Conservation (phyloP, 1,140 invertebrate species). For the Cecropterus lyciades region DNA sequence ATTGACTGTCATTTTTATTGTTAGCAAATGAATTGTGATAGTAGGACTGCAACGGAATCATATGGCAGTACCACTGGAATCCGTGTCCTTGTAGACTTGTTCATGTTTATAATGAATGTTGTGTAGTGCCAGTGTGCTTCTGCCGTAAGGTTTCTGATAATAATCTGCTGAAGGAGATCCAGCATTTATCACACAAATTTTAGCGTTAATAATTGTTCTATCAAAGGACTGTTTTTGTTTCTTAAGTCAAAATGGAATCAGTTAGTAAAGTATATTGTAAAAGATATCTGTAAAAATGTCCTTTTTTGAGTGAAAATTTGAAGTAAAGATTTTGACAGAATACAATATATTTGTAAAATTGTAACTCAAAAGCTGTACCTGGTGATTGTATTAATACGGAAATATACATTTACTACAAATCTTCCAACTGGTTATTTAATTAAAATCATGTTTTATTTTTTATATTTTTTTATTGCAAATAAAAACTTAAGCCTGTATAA, state of each 20-base stretch:
- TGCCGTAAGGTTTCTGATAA: slow-evolving; percentile 42
- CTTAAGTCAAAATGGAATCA: slow-evolving; percentile 53
- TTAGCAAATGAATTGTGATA: slow-evolving; percentile 67
- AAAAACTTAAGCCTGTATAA: slow-evolving; percentile 64
- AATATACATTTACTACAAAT: slow-evolving; percentile 84
- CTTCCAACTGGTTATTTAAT: slow-evolving; percentile 70
- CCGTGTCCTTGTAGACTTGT: slow-evolving; percentile 47
- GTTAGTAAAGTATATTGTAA: slow-evolving; percentile 50
- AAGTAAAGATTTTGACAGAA: slow-evolving; percentile 66
- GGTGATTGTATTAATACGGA: slow-evolving; percentile 80
- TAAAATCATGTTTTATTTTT: slow-evolving; percentile 53
- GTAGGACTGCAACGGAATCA: slow-evolving; percentile 64
- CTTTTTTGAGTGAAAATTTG: slow-evolving; percentile 57
- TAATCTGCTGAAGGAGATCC: slow-evolving; percentile 39
- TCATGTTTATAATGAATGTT: slow-evolving; percentile 42
- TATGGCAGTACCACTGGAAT: slow-evolving; percentile 49
- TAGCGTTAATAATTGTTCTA: slow-evolving; percentile 52
- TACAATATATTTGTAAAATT: slow-evolving; percentile 73
- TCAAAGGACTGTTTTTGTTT: slow-evolving; percentile 58
- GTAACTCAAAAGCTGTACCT: slow-evolving; percentile 81
- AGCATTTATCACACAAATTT: slow-evolving; percentile 62
- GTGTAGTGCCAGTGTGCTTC: slow-evolving; percentile 43
- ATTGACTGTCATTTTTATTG: slow-evolving; percentile 73
- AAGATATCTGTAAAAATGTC: slow-evolving; percentile 47
- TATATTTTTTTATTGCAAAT: slow-evolving; percentile 79